phyloP scores from a whole-genome alignment of 1,140 invertebrate species.

The Lamellibrachia luymesi region DNA sequence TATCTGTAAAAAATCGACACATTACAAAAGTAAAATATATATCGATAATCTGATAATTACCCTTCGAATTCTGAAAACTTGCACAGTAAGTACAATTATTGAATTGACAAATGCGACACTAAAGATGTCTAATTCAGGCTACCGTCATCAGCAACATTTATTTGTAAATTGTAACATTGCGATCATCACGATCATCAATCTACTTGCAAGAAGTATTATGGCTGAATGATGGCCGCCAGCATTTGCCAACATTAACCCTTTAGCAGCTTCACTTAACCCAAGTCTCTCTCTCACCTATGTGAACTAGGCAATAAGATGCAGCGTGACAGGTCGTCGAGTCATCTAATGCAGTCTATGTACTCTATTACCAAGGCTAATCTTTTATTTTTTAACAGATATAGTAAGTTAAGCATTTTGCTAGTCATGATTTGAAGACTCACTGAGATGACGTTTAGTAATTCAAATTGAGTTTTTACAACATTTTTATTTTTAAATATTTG shows the following conservation, averaged over 20 bases:
- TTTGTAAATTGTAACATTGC: not conserved
- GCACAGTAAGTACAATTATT: not conserved
- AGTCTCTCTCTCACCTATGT: not conserved
- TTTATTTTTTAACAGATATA: not conserved
- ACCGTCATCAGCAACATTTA: not conserved
- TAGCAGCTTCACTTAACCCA: not conserved
- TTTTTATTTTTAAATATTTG: not conserved
- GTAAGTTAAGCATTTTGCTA: not conserved
- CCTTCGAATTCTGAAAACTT: not conserved
- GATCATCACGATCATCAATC: not conserved
- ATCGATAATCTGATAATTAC: not conserved
- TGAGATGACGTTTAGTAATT: not conserved
- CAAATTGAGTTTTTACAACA: not conserved
- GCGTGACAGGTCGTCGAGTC: not conserved
- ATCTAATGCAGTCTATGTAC: not conserved
- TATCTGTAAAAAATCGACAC: not conserved
- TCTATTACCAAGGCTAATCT: too few species aligned
- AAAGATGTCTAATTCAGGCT: not conserved
- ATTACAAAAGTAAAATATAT: not conserved
- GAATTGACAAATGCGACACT: not conserved
- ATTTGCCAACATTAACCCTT: not conserved
- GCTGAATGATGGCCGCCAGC: not conserved
- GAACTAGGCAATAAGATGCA: not conserved
- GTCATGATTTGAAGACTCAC: not conserved
- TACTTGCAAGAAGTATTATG: not conserved